Evolutionary conservation across 1,140 invertebrate genomes (phyloP), one percentile per base, ranked within the genome.

Genomic region (Pentalonia nigronervosa): DNA sequence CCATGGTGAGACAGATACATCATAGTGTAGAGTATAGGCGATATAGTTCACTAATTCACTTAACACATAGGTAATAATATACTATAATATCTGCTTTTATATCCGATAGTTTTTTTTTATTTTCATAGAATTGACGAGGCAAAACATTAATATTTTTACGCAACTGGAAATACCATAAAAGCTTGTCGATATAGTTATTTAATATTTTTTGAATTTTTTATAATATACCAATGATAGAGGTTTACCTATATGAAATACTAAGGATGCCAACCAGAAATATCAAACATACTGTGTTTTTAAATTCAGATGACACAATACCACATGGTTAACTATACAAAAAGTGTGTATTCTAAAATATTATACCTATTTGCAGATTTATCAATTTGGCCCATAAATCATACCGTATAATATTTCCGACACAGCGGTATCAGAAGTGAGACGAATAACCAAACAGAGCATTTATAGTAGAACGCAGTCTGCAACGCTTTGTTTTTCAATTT

Each of bases 161-260:
- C 30, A n/a, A 76, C 30, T 14, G 14, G 14, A n/a, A n/a, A n/a
- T 76, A n/a, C 14, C 14, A n/a, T 76, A n/a, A n/a, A n/a, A 76
- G n/a, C 14, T 17, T 1, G 1, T 6, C 14, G 14, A n/a, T 7
- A 11, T 14, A 2, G 14, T 1, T n/a, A n/a, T 7, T 76, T 4
- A 2, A 20, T 20, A 17, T n/a, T 76, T n/a, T 76, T 76, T 76
- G 14, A 76, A n/a, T 17, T n/a, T 17, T 6, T 14, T n/a, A 7
- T 76, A 76, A 76, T n/a, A 76, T 76, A 34, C 30, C 60, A n/a
- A 17, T 17, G n/a, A n/a, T 76, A 76, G 50, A 53, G 50, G 50
- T 53, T 53, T n/a, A 76, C n/a, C 30, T 7, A 34, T 34, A 17
- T 76, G 11, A 67, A 76, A 76, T 17, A 76, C 4, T 11, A 76